phyloP scores from a whole-genome alignment of 2,888 invertebrate species.

The Tridacna gigas region DNA sequence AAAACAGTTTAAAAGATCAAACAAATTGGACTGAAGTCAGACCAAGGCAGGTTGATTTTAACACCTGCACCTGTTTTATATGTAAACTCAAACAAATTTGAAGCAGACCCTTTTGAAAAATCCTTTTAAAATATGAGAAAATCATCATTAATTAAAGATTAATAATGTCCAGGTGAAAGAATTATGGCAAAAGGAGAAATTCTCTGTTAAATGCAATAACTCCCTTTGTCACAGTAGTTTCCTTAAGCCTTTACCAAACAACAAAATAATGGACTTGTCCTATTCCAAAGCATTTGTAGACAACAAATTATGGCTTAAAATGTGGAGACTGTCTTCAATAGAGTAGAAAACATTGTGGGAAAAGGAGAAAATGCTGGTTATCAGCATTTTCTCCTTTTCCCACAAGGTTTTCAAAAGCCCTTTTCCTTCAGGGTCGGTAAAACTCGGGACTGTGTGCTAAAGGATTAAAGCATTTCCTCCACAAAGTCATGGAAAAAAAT shows the following conservation, averaged over 20 bases:
- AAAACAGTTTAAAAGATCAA: too few species aligned
- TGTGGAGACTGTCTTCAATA: background rate
- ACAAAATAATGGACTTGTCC: background rate
- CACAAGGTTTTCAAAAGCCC: background rate
- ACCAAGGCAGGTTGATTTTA: background rate
- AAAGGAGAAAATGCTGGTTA: slow-evolving; percentile 14
- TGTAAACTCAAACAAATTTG: too few species aligned
- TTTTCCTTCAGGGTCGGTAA: background rate
- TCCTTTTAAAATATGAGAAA: too few species aligned
- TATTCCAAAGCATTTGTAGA: background rate
- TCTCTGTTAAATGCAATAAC: background rate
- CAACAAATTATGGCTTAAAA: background rate
- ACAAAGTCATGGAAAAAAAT: too few species aligned
- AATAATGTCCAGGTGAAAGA: too few species aligned
- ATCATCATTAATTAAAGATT: too few species aligned
- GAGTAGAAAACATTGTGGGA: slow-evolving; percentile 4
- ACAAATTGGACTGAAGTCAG: too few species aligned
- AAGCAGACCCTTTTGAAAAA: too few species aligned
- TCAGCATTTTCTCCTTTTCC: slow-evolving; percentile 7
- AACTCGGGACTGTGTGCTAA: background rate
- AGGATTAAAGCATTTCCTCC: background rate
- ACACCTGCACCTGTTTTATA: slow-evolving; percentile 1
- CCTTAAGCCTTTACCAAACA: background rate
- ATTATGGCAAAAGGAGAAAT: background rate
- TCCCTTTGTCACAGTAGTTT: background rate